Evolutionary conservation across 2,113 vertebrate genomes (phyloP).

Genomic region (Prunella himalayana): DNA sequence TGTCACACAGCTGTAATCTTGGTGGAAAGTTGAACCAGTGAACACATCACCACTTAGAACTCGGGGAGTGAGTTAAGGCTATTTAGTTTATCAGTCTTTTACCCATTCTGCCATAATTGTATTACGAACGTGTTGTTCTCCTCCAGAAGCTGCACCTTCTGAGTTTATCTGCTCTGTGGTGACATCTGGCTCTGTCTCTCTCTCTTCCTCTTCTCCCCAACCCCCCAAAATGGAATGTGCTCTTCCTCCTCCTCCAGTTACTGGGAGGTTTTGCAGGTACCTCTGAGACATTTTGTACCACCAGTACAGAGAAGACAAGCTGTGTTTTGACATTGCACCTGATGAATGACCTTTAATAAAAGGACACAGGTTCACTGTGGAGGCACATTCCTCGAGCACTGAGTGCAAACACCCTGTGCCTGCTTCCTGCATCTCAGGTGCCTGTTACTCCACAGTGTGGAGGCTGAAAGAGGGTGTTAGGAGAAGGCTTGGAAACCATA

Average conservation of each 20-base stretch:
- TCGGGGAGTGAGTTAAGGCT: slow-evolving; percentile 49
- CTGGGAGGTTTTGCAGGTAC: background rate
- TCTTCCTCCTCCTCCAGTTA: background rate
- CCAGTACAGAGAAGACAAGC: background rate
- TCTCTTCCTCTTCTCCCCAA: background rate
- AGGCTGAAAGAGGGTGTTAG: background rate
- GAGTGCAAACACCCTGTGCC: background rate
- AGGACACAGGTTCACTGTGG: background rate
- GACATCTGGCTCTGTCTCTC: background rate
- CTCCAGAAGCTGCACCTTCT: slow-evolving; percentile 10
- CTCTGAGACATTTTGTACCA: background rate
- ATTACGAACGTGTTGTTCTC: slow-evolving; percentile 58
- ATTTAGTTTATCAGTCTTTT: slow-evolving; percentile 54
- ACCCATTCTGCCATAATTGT: slow-evolving; percentile 39
- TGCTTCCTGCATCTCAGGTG: background rate
- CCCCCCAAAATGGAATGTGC: background rate
- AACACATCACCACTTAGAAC: slow-evolving; percentile 61
- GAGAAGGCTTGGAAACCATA: background rate
- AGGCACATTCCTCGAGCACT: background rate
- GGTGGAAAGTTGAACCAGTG: slow-evolving; percentile 71
- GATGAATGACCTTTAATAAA: slow-evolving; percentile 32
- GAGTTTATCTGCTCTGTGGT: slow-evolving; percentile 22
- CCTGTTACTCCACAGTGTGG: accelerated
- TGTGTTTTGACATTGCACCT: background rate
- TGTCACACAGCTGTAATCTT: slow-evolving; percentile 76